Evolutionary conservation across 2,888 invertebrate species (phyloP), one percentile per base, ranked within the genome.

Genomic region (Papilio protenor): DNA sequence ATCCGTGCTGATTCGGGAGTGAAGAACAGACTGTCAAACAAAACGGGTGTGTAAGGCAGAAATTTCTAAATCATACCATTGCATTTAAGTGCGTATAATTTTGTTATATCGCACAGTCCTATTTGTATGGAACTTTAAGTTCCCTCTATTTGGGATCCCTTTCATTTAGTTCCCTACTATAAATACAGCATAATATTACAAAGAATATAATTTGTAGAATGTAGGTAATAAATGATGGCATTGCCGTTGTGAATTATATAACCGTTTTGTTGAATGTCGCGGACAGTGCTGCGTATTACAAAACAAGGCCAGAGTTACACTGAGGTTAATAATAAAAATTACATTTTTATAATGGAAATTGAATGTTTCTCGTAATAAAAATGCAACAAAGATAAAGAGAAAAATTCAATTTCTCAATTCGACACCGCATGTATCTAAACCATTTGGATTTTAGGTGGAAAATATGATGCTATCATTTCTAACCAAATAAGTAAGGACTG

Each of bases 261-360:
- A 66, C 40, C 2, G 33, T 40, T 66, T 66, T 33, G 40, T 40
- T 66, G 64, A n/a, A 66, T 40, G 66, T 66, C 40, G 40, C 10
- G 10, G 66, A 40, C 33, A 66, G 66, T 2, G n/a, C 66, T 66
- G 66, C 66, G 66, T 66, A 40, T 66, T 64, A 16, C 8, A 66
- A 61, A 40, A n/a, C 11, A 66, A 66, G 33, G 66, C 0, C 23
- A n/a, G 10, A 66, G 18, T 10, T 11, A 66, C 66, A 66, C 66
- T 66, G 66, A n/a, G 11, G 11, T 59, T 18, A 59, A 21, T 59
- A 40, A 40, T 40, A 40, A n/a, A n/a, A 55, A 55, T 18, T 18
- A 55, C n/a, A 2, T 55, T 52, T 18, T 8, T 2, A 18, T 55
- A 55, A 55, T 18, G 16, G 27, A 27, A 27, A 27, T 27, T 27